Base-by-base conservation (phyloP, 2,888 invertebrate species). In the Escarpia spicata region DNA sequence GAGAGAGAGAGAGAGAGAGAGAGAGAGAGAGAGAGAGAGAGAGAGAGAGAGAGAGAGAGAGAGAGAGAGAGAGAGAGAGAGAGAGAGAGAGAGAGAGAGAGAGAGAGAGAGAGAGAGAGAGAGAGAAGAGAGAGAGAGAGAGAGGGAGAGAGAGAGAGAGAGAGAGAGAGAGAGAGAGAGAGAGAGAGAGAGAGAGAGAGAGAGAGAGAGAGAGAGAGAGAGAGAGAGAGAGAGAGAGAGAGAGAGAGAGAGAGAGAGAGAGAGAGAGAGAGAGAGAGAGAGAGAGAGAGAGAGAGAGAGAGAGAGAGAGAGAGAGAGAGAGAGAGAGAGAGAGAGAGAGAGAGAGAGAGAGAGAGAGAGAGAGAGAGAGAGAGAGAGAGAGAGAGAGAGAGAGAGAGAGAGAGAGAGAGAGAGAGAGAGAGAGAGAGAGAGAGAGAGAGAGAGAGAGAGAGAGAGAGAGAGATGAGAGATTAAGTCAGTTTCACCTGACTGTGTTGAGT, bases 301-400 rank as follows among this genome's bases (percentile, higher is more conserved):
- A 26, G 12, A 91, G 89, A 44, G 92, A 90, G 92, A 44, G 37
- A 43, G 92, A 90, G 75, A 92, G 89, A 44, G 44, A 52, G 90
- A 37, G 92, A 89, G 90, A 90, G 75, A 92, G 92, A 44, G 90
- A 91, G 92, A 44, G 37, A 92, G 89, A 43, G 90, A 92, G 58
- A 45, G 45, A 92, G 89, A 52, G 45, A 92, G 91, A 31, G 52
- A 92, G 90, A 31, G 75, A 90, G 91, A 60, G 91, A 92, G 37
- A 37, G 91, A 92, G 75, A 43, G 26, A 92, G 60, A 26, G 44
- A 92, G 91, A 91, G n/a, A 90, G 92, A 45, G 75, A 93, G 93
- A 58, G 43, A 93, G 90, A 91, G 60, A 92, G 92, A 58, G 91
- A 93, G 91, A 58, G 91, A 92, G 91, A 58, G 92, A 92, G 91